Evolutionary conservation across 2,797 vertebrate genomes (phyloP).

Genomic region (Gallirallus australis): DNA sequence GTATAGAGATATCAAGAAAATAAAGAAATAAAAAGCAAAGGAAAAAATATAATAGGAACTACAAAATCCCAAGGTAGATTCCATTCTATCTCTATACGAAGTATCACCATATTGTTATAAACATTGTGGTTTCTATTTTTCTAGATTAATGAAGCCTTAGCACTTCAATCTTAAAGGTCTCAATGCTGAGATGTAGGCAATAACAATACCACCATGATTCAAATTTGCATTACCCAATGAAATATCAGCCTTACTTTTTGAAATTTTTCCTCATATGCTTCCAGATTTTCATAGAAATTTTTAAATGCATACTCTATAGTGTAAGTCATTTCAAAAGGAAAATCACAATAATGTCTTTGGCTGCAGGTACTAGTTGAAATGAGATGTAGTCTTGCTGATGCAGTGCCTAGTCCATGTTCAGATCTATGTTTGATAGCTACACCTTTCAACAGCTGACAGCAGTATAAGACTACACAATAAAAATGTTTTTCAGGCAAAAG

Average conservation of each 20-base stretch:
- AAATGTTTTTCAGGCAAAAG: conserved; percentile 51
- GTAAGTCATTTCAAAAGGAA: background rate
- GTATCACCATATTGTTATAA: background rate
- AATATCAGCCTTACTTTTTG: background rate
- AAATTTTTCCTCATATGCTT: background rate
- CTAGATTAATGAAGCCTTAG: background rate
- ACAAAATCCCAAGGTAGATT: background rate
- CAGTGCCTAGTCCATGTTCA: background rate
- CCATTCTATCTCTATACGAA: background rate
- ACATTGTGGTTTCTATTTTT: background rate
- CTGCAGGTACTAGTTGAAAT: background rate
- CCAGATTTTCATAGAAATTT: background rate
- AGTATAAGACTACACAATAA: background rate
- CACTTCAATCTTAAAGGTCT: background rate
- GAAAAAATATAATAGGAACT: background rate
- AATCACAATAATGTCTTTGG: background rate
- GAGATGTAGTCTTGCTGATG: background rate
- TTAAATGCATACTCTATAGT: background rate
- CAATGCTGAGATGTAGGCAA: background rate
- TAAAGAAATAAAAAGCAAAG: background rate
- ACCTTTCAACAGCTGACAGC: background rate
- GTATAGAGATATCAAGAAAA: background rate
- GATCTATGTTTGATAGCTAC: background rate
- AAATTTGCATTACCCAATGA: background rate
- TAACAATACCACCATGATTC: background rate